Base-by-base conservation (phyloP, 2,113 vertebrate genomes). In the Eulacestoma nigropectus region DNA sequence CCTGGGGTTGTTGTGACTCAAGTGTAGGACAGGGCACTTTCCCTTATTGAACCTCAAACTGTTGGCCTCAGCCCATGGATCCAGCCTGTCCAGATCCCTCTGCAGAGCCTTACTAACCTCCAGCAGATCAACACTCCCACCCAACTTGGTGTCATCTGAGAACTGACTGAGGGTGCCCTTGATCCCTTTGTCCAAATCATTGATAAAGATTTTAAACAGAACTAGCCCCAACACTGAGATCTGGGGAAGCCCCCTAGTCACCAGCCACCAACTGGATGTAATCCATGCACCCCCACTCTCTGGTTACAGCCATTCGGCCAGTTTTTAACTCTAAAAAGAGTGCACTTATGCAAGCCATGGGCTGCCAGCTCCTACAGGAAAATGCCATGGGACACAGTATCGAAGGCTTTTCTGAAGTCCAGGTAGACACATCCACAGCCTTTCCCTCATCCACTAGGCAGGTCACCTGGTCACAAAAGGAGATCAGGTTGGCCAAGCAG, bases 11-110 rank as follows among this genome's bases (percentile, higher is more conserved):
- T 79, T 72, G 21, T 49, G 26, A 21, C 32, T 35, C 41, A 64
- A 12, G 41, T 13, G 11, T 49, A 21, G 41, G 16, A 56, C 13
- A 21, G 16, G 25, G 20, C 5, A 49, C 21, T 49, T 56, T 0
- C 0, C 30, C 26, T 56, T 63, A 26, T 6, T 72, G 35, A 55
- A 35, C 3, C 0, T 0, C 20, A 79, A 30, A 35, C 16, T 55
- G 5, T 17, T 41, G 42, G 26, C 17, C 49, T 79, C 35, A 35
- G 20, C 25, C 19, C 41, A 49, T 26, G 25, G 11, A 56, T 72
- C 5, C 30, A 55, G 41, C 30, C 30, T 63, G 21, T 56, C 30
- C 49, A 64, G 57, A 27, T 17, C 29, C 16, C 25, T 56, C 42
- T 63, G 49, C 30, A 55, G n/a, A 79, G 25, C 30, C 49, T 63